These are phyloP conservation scores for Percopsis transmontana DNA, from an alignment of 2,113 vertebrate genomes.

Conservation along the genomic window DNA sequence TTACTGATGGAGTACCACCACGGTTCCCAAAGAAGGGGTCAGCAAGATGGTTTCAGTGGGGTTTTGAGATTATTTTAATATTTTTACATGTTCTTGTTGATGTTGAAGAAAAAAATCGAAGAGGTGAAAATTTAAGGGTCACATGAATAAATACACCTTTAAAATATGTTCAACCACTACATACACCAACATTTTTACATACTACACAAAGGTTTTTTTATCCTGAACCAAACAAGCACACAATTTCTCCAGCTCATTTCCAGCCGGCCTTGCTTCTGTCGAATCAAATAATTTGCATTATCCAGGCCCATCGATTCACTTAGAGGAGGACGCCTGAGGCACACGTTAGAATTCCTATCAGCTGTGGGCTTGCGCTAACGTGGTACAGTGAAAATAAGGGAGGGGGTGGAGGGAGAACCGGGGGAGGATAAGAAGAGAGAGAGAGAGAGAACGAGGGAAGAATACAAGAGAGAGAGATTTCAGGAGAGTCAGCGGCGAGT, in stretches of 20 bases:
- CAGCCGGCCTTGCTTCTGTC: neutral
- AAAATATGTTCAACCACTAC: no score
- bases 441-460: neutral
- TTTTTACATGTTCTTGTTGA: no score
- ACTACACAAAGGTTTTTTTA: conserved; percentile 1
- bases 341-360: conserved; percentile 55
- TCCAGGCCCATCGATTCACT: conserved; percentile 50
- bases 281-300: conserved; percentile 56
- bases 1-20: neutral
- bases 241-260: neutral
- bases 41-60: no score
- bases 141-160: no score
- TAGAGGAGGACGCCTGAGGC: conserved; percentile 27
- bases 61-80: no score
- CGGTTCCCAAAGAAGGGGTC: no score
- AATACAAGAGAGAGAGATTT: neutral
- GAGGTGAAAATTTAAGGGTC: no score
- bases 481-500: neutral
- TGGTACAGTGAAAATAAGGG: conserved; percentile 35
- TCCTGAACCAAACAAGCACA: conserved; percentile 12
- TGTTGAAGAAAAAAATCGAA: no score
- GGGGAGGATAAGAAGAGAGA: neutral
- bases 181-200: neutral
- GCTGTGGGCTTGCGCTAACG: conserved; percentile 47
- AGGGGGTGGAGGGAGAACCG: neutral